phyloP scores from a whole-genome alignment of 2,113 vertebrate genomes.

The Cnemophilus loriae region DNA sequence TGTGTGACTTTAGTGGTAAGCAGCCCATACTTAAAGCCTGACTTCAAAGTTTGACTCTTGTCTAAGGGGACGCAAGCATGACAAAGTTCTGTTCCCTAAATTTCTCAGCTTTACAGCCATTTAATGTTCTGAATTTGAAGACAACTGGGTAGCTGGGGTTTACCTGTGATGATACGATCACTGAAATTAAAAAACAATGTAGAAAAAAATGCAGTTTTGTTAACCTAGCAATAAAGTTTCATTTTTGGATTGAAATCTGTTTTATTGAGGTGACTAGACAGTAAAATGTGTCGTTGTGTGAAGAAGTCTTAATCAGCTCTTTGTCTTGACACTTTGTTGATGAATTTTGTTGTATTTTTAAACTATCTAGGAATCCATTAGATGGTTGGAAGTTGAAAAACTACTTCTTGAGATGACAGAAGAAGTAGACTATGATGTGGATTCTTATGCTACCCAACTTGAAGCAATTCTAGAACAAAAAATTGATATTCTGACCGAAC shows the following conservation, averaged over 20 bases:
- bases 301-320: neutral
- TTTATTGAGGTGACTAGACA: neutral
- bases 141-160: neutral
- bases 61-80: neutral
- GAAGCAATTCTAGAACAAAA: slow-evolving; percentile 97
- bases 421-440: slow-evolving; percentile 97
- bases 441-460: slow-evolving; percentile 92
- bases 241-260: neutral
- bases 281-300: neutral
- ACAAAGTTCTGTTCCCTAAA: neutral
- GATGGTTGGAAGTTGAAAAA: slow-evolving; percentile 97
- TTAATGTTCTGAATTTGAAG: neutral
- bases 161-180: neutral
- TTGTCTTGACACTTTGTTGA: neutral
- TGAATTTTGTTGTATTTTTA: neutral
- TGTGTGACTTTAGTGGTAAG: neutral
- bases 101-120: neutral
- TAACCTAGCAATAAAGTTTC: neutral
- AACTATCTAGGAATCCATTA: slow-evolving; percentile 87
- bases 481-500: slow-evolving; percentile 92
- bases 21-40: neutral
- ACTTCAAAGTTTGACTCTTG: neutral
- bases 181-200: neutral
- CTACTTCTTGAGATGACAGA: slow-evolving; percentile 95
- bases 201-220: neutral